phyloP scores from a whole-genome alignment of 2,113 vertebrate genomes.

The Pipa parva region DNA sequence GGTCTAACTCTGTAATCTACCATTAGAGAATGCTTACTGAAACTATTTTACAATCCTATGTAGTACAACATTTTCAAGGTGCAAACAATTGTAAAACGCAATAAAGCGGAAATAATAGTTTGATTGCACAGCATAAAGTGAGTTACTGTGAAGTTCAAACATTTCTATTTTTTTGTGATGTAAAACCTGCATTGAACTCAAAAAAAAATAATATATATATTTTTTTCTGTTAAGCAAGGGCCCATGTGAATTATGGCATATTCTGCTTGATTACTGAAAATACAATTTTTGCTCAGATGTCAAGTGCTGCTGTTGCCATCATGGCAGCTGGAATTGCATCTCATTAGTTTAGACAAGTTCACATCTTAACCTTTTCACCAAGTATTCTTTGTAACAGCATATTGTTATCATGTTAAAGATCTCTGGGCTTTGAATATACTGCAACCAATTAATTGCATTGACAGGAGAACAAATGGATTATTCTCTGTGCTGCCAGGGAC shows the following conservation, averaged over 20 bases:
- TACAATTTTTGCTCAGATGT: slow-evolving; percentile 16
- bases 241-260: not conserved
- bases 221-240: not conserved
- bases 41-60: too few relatives aligned
- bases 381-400: not conserved
- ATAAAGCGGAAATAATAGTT: not conserved
- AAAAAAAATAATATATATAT: too few relatives aligned
- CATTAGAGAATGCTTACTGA: too few relatives aligned
- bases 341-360: slow-evolving; percentile 35
- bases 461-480: slow-evolving; percentile 11
- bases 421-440: slow-evolving; percentile 2
- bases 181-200: not conserved
- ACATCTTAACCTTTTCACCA: slow-evolving; percentile 14
- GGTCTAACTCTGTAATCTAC: too few relatives aligned
- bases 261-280: slow-evolving; percentile 6
- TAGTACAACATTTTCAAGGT: not conserved
- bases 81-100: not conserved
- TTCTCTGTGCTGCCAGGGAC: slow-evolving; percentile 15
- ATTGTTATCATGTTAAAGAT: slow-evolving; percentile 27
- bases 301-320: slow-evolving; percentile 13
- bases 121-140: too few relatives aligned
- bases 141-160: not conserved
- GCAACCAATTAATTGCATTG: slow-evolving; percentile 21
- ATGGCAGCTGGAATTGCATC: slow-evolving; percentile 1
- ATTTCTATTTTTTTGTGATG: not conserved